Evolutionary conservation across 2,113 vertebrate genomes (phyloP).

Genomic region (Oncorhynchus masou): DNA sequence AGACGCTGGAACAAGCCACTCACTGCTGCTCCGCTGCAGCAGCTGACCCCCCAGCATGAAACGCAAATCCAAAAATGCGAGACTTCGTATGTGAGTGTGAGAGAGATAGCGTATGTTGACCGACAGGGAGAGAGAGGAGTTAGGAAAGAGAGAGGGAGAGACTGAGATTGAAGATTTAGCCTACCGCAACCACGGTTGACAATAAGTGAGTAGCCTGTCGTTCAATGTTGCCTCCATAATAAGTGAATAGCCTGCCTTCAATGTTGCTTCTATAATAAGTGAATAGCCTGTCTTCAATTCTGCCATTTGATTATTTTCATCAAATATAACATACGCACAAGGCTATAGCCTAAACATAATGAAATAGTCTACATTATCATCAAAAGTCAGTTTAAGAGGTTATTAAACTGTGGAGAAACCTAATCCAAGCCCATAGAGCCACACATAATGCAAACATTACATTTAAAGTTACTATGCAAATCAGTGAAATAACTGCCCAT

Average conservation of each 20-base stretch:
- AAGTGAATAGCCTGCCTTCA: too few species aligned
- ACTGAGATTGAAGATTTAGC: background rate
- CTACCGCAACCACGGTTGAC: too few species aligned
- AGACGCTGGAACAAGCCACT: slow-evolving; percentile 43
- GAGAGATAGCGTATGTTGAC: background rate
- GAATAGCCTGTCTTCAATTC: too few species aligned
- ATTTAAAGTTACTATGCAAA: slow-evolving; percentile 56
- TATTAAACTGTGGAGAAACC: slow-evolving; percentile 17
- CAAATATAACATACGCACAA: too few species aligned
- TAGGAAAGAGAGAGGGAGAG: slow-evolving; percentile 8
- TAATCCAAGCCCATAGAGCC: slow-evolving; percentile 25
- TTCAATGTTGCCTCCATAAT: too few species aligned
- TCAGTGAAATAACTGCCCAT: slow-evolving; percentile 35
- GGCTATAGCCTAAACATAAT: too few species aligned
- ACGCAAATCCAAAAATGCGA: background rate
- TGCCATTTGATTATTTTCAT: too few species aligned
- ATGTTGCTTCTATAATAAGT: too few species aligned
- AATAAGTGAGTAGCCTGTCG: too few species aligned
- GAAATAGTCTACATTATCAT: too few species aligned
- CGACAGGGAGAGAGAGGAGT: background rate
- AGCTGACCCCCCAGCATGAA: slow-evolving; percentile 54
- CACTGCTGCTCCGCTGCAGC: slow-evolving; percentile 55
- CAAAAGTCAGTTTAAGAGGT: background rate
- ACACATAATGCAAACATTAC: slow-evolving; percentile 48
- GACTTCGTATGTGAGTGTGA: too few species aligned